Evolutionary conservation across 1,140 invertebrate species (phyloP).

Genomic region (Aphaenogaster floridana): DNA sequence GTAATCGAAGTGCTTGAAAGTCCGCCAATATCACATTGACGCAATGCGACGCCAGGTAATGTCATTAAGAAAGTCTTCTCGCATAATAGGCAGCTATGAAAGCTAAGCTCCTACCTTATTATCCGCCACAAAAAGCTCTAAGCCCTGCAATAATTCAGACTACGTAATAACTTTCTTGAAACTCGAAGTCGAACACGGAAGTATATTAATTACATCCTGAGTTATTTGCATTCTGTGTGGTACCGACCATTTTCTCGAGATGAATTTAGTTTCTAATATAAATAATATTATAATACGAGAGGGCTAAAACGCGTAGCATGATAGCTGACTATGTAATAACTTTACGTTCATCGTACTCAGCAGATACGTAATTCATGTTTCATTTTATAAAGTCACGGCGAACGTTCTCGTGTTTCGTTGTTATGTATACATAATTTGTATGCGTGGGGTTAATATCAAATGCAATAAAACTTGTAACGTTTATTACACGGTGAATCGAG

Average conservation of each 20-base stretch:
- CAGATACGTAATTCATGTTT: conserved; percentile 25
- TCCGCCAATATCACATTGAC: conserved; percentile 50
- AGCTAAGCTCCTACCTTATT: conserved; percentile 39
- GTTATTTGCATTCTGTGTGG: neutral
- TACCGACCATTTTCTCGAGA: neutral
- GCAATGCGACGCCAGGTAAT: conserved; percentile 57
- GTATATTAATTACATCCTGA: neutral
- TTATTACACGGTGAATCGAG: neutral
- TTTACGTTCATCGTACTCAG: neutral
- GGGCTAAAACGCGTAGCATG: neutral
- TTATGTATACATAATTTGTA: conserved; percentile 20
- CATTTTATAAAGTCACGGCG: neutral
- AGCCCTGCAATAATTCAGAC: neutral
- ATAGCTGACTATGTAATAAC: conserved; percentile 7
- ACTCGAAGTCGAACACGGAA: neutral
- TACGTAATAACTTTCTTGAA: neutral
- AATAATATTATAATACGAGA: neutral
- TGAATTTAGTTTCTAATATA: conserved; percentile 32
- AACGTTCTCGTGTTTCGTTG: conserved; percentile 29
- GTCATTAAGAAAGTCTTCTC: conserved; percentile 35
- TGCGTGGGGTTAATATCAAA: conserved; percentile 3
- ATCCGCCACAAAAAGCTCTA: conserved; percentile 17
- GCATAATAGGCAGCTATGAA: conserved; percentile 32
- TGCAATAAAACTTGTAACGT: conserved; percentile 26
- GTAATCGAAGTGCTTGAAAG: conserved; percentile 43